A percentile compares a stretch with the other conserved stretches of the same genome.
These are phyloP conservation scores for Xanthorhoe spadicearia DNA, from an alignment of 2,888 invertebrate species.

Conservation along the genomic window DNA sequence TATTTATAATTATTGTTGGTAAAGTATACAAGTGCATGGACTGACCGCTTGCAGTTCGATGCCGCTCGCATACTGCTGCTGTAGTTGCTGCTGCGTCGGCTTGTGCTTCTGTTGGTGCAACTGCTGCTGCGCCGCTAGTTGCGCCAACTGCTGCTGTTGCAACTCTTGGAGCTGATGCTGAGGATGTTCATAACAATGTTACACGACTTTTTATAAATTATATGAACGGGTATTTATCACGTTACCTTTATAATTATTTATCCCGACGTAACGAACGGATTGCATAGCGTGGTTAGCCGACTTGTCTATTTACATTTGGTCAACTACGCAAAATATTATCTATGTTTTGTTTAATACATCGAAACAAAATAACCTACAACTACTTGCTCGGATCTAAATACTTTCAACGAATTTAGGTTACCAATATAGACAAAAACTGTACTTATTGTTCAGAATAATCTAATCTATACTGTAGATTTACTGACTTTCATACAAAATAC, in stretches of 20 bases:
- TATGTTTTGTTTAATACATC: neutral
- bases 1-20: neutral
- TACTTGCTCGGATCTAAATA: neutral
- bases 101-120: constrained; percentile 68
- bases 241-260: too few species aligned
- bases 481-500: neutral
- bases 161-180: constrained; percentile 60
- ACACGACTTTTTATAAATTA: neutral
- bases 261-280: too few species aligned
- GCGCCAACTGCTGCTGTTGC: constrained; percentile 67
- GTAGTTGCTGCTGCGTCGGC: constrained; percentile 65
- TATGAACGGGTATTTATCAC: too few species aligned
- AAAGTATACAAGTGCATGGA: constrained; percentile 13
- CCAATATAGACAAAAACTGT: neutral
- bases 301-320: neutral
- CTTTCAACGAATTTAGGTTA: neutral
- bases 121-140: constrained; percentile 58
- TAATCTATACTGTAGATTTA: neutral
- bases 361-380: neutral
- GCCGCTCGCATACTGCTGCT: constrained; percentile 59
- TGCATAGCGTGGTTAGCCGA: neutral
- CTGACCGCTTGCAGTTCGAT: constrained; percentile 60
- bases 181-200: constrained; percentile 12
- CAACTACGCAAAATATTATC: neutral
- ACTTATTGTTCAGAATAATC: neutral